phyloP scores from a whole-genome alignment of 2,888 invertebrate genomes.

The Cephus rjabovi region DNA sequence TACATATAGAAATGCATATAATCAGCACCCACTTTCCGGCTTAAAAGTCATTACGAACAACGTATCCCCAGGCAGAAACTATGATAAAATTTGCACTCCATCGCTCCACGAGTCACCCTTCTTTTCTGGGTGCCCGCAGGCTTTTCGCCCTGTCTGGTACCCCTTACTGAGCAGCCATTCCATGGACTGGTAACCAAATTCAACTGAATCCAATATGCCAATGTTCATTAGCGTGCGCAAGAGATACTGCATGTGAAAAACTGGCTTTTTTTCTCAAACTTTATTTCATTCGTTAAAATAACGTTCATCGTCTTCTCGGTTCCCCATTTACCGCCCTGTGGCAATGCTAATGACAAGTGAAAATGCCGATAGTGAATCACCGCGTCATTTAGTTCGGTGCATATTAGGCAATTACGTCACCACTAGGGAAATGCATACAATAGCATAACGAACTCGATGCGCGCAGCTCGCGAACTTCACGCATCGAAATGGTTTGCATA shows the following conservation, averaged over 20 bases:
- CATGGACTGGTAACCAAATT: background rate
- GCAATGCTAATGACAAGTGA: background rate
- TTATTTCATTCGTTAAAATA: background rate
- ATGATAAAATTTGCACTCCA: slow-evolving; percentile 3
- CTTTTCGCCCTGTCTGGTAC: background rate
- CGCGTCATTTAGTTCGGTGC: background rate
- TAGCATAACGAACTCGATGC: background rate
- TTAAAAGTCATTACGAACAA: background rate
- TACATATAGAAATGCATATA: background rate
- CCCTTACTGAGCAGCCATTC: background rate
- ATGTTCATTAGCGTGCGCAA: background rate
- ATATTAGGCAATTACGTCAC: background rate
- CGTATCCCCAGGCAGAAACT: background rate
- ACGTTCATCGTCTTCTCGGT: background rate
- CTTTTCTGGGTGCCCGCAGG: background rate
- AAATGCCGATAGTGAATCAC: background rate
- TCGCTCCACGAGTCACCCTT: background rate
- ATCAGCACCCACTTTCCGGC: background rate
- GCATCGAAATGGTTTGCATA: background rate
- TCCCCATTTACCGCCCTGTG: no score
- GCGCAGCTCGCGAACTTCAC: background rate
- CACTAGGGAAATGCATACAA: background rate
- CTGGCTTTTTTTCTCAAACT: background rate
- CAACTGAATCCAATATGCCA: background rate
- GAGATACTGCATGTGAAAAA: background rate